These are phyloP conservation scores for Gymnobelideus leadbeateri DNA, from an alignment of 2,113 vertebrate genomes.

Conservation along the genomic window DNA sequence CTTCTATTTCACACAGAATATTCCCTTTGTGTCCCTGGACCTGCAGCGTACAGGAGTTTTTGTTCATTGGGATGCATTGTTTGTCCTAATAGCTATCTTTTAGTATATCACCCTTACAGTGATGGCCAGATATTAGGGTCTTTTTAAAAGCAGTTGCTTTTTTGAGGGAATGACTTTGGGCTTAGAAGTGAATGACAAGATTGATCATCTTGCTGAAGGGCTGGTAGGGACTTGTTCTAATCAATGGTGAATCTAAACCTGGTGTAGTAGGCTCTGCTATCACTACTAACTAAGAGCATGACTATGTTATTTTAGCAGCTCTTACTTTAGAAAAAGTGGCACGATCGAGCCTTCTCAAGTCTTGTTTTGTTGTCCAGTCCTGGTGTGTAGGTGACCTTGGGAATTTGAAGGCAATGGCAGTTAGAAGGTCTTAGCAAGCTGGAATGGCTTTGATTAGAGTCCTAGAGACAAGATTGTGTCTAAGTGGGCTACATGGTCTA, in stretches of 20 bases:
- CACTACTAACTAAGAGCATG: slow-evolving; percentile 50
- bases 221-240: slow-evolving; percentile 23
- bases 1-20: background rate
- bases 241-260: slow-evolving; percentile 42
- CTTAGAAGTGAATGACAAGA: slow-evolving; percentile 26
- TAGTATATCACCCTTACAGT: slow-evolving; percentile 25
- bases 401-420: background rate
- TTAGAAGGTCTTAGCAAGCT: background rate
- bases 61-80: slow-evolving; percentile 32
- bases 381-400: background rate
- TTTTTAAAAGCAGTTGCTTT: slow-evolving; percentile 55
- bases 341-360: background rate
- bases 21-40: background rate
- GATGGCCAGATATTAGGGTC: slow-evolving; percentile 26
- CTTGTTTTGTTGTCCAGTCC: background rate
- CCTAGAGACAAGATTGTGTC: background rate
- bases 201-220: slow-evolving; percentile 51
- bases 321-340: background rate
- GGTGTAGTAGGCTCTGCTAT: slow-evolving; percentile 53
- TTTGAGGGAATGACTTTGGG: slow-evolving; percentile 35
- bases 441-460: background rate
- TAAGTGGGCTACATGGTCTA: background rate
- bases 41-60: background rate
- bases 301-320: slow-evolving; percentile 27
- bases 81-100: slow-evolving; percentile 19